Percentiles rank a stretch among this genome's conserved stretches.
Evolutionary conservation across 2,797 vertebrate species (phyloP).

Genomic region (Darevskia nairensis): DNA sequence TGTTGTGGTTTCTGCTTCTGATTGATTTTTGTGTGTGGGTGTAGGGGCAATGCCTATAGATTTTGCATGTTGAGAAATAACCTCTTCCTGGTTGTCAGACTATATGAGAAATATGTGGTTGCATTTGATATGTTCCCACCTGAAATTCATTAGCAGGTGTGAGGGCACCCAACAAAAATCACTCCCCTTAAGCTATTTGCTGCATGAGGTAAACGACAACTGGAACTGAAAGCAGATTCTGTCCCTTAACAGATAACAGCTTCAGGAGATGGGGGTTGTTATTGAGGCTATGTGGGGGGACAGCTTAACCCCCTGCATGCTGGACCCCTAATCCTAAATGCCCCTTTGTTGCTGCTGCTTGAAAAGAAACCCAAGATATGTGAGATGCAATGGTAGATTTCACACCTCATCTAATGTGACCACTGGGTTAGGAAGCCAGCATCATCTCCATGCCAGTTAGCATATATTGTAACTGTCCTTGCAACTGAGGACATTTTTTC

Average conservation of each 20-base stretch:
- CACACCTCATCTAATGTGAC: not conserved
- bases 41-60: not conserved
- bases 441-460: not conserved
- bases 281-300: not conserved
- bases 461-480: not conserved
- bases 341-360: not conserved
- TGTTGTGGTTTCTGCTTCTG: not conserved
- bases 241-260: not conserved
- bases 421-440: not conserved
- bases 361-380: not conserved
- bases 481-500: not conserved
- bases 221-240: too few relatives aligned
- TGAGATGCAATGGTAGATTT: not conserved
- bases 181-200: too few relatives aligned
- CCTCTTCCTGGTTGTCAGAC: not conserved
- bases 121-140: not conserved
- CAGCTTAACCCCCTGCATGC: not conserved
- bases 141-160: not conserved
- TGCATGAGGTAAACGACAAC: too few relatives aligned
- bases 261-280: not conserved
- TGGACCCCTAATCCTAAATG: not conserved
- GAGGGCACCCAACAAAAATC: too few relatives aligned
- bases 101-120: not conserved
- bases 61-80: not conserved
- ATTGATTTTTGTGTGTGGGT: not conserved